Percentiles rank a stretch among this genome's conserved stretches.
Conservation (phyloP, 2,888 invertebrate species). For the Hylaea fasciaria region DNA sequence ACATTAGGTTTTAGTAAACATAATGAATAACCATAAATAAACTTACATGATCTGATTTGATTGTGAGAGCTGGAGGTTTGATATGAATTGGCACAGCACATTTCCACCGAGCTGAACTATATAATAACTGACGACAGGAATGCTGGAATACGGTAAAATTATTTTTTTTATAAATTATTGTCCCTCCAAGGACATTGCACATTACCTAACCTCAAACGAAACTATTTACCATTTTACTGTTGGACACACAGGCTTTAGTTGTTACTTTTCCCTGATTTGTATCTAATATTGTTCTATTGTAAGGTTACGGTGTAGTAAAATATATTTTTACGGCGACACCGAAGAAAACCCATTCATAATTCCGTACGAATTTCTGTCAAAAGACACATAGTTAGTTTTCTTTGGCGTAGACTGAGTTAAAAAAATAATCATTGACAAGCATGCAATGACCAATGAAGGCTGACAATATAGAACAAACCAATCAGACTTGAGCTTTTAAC, state of each 20-base stretch:
- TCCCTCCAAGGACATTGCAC: conserved; percentile 56
- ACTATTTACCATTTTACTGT: conserved; percentile 59
- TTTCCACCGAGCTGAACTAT: conserved; percentile 79
- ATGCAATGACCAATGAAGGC: neutral
- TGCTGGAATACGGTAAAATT: conserved; percentile 67
- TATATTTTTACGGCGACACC: conserved; percentile 59
- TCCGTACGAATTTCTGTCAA: conserved; percentile 62
- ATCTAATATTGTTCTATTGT: conserved; percentile 14
- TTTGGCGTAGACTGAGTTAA: neutral
- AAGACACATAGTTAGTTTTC: conserved; percentile 36
- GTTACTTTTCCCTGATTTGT: conserved; percentile 9
- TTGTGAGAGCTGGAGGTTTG: conserved; percentile 62
- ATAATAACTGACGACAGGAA: conserved; percentile 76
- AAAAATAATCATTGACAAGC: neutral
- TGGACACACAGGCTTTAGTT: conserved; percentile 37
- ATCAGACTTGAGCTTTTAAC: neutral
- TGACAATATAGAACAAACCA: neutral
- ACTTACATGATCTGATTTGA: conserved; percentile 72
- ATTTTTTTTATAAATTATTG: conserved; percentile 39
- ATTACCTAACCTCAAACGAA: conserved; percentile 63
- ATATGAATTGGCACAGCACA: conserved; percentile 67
- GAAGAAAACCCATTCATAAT: conserved; percentile 62
- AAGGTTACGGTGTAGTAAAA: conserved; percentile 32
- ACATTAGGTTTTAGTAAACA: neutral
- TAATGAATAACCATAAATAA: neutral